Base-by-base conservation (phyloP, 1,140 invertebrate genomes). In the Bradysia coprophila region DNA sequence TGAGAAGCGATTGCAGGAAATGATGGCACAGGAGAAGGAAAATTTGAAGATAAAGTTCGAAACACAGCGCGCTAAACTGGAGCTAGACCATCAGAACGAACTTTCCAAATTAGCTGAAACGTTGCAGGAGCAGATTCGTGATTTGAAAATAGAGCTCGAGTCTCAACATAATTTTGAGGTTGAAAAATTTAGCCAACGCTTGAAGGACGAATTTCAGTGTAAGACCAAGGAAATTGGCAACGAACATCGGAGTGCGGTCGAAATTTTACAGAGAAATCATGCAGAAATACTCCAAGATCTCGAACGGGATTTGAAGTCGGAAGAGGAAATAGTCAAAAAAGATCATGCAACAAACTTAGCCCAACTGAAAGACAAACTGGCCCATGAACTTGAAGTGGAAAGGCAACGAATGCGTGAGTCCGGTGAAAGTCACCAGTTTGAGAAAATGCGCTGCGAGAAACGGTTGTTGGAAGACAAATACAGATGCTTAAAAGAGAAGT, bases 401-500 rank as follows among this genome's bases (percentile, higher is more conserved):
- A 53, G 63, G 53, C 47, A 62, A 52, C 20, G 69, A 52, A 20
- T 64, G 45, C 31, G 59, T 39, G 44, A 48, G 45, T 41, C 53
- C 44, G 46, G 64, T 46, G 59, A 75, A 58, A 52, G 73, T 48
- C 47, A 63, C 46, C 43, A 69, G 46, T 75, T 66, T 48, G 76
- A 79, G 46, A 78, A 78, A 49, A 54, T 79, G 32, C 65, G 75
- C 2, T 78, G 75, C 49, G 77, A 81, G 51, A 81, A 81, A 48
- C 65, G 78, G 2, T 53, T 81, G 15, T 48, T 84, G 0, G 71
- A 78, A 46, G 80, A 84, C 48, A 84, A 84, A 51, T 86, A 84
- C 51, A 67, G 70, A n/a, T 80, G 74, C 41, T 60, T 86, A 16
- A 84, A 84, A 56, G 80, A 84, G 49, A 84, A 86, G 53, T 83